Evolutionary conservation across 2,113 vertebrate genomes (phyloP).

Genomic region (Tenrec ecaudatus): DNA sequence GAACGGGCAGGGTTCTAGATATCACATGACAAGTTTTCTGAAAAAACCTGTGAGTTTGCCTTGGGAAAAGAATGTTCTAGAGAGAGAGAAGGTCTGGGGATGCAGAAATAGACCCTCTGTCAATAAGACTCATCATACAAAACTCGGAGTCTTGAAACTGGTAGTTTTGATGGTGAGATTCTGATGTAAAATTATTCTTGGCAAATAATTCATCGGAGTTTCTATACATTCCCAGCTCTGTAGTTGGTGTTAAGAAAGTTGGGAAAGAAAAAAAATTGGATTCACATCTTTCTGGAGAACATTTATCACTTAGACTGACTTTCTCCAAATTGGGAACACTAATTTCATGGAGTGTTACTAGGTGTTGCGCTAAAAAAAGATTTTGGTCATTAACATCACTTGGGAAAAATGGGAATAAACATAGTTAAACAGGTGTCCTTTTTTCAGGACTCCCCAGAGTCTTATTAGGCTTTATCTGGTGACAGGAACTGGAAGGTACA

Average conservation of each 20-base stretch:
- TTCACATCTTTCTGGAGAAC: constrained; percentile 38
- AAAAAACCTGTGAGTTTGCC: background rate
- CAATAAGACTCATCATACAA: no score
- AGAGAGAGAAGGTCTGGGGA: no score
- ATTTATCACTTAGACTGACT: constrained; percentile 16
- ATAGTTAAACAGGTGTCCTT: background rate
- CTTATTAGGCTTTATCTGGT: background rate
- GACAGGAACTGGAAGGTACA: background rate
- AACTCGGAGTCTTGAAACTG: no score
- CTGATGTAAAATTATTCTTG: no score
- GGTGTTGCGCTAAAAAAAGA: background rate
- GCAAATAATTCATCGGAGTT: no score
- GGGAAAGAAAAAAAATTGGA: background rate
- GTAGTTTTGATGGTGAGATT: no score
- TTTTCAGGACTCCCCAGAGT: background rate
- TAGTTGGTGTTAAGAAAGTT: no score
- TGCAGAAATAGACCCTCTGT: no score
- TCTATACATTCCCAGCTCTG: no score
- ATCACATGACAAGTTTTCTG: background rate
- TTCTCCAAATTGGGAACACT: constrained; percentile 9
- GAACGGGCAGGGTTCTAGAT: background rate
- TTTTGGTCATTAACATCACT: background rate
- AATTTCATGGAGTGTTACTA: background rate
- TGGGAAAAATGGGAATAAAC: constrained; percentile 37
- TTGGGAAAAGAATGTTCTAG: constrained; percentile 19